These are phyloP conservation scores for Phaedon cochleariae DNA, from an alignment of 2,888 invertebrate genomes.

Conservation along the genomic window DNA sequence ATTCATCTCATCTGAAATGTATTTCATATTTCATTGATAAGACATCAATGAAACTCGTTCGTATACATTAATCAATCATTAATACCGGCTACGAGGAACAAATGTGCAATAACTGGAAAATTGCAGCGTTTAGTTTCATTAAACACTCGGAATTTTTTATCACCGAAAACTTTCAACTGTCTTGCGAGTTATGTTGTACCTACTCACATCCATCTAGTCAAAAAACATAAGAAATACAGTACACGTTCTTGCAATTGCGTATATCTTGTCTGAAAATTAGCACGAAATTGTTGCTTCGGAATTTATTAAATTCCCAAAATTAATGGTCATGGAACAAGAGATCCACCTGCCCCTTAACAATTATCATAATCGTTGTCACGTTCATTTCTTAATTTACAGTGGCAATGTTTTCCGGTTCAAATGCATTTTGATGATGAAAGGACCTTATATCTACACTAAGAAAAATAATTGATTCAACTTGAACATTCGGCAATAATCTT, in stretches of 20 bases:
- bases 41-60: too few species aligned
- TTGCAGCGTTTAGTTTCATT: too few species aligned
- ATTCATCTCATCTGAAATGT: too few species aligned
- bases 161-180: constrained; percentile 5
- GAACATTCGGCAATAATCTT: too few species aligned
- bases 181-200: background rate
- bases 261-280: constrained; percentile 3
- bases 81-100: too few species aligned
- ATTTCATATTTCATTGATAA: too few species aligned
- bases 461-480: background rate
- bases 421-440: background rate
- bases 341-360: constrained; percentile 4
- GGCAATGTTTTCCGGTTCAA: constrained; percentile 4
- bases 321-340: constrained; percentile 1
- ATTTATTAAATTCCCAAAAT: constrained; percentile 8
- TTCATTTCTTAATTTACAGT: constrained; percentile 15
- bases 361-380: constrained; percentile 16
- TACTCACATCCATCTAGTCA: background rate
- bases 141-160: too few species aligned
- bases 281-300: background rate
- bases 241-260: constrained; percentile 3
- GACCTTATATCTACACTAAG: background rate
- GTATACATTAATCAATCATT: too few species aligned
- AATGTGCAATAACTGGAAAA: too few species aligned
- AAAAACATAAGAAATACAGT: background rate